Percentiles rank a stretch among this genome's conserved stretches.
Conservation (phyloP, 2,888 invertebrate species). For the Selenia dentaria region DNA sequence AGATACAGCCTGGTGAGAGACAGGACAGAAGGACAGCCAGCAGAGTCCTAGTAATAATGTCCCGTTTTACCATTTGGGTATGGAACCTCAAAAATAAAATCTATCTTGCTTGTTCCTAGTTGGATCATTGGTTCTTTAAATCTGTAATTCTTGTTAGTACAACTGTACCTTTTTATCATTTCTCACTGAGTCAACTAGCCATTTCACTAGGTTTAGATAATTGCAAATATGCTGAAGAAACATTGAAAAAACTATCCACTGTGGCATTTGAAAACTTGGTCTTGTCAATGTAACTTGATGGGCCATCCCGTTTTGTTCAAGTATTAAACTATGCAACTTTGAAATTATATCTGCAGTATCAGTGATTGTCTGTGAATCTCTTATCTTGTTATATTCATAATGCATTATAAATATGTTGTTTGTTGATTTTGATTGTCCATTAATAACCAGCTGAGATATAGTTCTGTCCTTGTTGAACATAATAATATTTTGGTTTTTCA, state of each 20-base stretch:
- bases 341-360: slow-evolving; percentile 51
- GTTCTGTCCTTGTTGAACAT: slow-evolving; percentile 37
- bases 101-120: too few species aligned
- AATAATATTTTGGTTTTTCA: slow-evolving; percentile 41
- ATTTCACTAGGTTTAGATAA: slow-evolving; percentile 58
- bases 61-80: too few species aligned
- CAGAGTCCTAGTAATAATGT: too few species aligned
- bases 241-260: slow-evolving; percentile 66
- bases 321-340: slow-evolving; percentile 54
- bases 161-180: slow-evolving; percentile 61
- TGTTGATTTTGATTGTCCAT: slow-evolving; percentile 40
- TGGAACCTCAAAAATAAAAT: too few species aligned
- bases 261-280: slow-evolving; percentile 39
- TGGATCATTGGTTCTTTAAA: too few species aligned
- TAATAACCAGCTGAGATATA: slow-evolving; percentile 48
- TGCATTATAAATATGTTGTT: slow-evolving; percentile 57
- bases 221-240: slow-evolving; percentile 65
- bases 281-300: slow-evolving; percentile 21
- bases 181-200: slow-evolving; percentile 53
- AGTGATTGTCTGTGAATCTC: slow-evolving; percentile 61
- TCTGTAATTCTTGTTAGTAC: too few species aligned
- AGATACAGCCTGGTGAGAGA: too few species aligned
- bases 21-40: too few species aligned
- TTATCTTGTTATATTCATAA: slow-evolving; percentile 63
- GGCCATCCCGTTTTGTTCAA: slow-evolving; percentile 39